Percentiles rank a stretch among this genome's conserved stretches.
phyloP scores from a whole-genome alignment of 2,113 vertebrate species.

The Bubo scandiacus region DNA sequence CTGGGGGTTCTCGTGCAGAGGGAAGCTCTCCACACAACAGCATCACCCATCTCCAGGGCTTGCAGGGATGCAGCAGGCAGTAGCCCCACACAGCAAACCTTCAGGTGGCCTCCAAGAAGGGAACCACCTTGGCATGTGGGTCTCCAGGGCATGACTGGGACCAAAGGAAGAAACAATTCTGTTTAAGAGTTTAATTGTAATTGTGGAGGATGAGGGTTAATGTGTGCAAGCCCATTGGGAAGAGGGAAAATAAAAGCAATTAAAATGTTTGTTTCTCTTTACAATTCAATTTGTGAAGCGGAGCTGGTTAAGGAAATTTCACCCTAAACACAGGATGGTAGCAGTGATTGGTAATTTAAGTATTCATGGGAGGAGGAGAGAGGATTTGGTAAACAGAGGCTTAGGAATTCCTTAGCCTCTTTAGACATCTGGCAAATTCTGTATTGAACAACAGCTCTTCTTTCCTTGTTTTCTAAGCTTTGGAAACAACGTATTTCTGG shows the following conservation, averaged over 20 bases:
- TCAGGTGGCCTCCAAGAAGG: neutral
- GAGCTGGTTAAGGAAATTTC: conserved; percentile 27
- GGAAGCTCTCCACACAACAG: neutral
- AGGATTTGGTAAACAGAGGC: conserved; percentile 77
- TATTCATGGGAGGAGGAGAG: neutral
- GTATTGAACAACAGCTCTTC: conserved; percentile 56
- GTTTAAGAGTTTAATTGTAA: conserved; percentile 60
- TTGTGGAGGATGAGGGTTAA: conserved; percentile 55
- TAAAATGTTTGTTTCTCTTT: conserved; percentile 53
- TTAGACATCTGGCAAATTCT: conserved; percentile 70
- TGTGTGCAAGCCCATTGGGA: conserved; percentile 47
- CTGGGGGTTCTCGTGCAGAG: neutral
- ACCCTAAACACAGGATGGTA: neutral
- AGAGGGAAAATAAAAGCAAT: conserved; percentile 54
- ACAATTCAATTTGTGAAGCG: conserved; percentile 24
- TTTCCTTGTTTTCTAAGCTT: conserved; percentile 42
- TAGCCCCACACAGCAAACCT: neutral
- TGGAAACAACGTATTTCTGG: conserved; percentile 66
- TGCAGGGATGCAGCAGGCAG: neutral
- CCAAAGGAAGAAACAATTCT: neutral
- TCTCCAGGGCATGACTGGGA: neutral
- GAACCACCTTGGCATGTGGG: neutral
- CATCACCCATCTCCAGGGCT: neutral
- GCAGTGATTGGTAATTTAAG: conserved; percentile 45
- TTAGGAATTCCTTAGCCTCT: conserved; percentile 70